A percentile compares a stretch with the other conserved stretches of the same genome.
phyloP scores from a whole-genome alignment of 2,113 vertebrate species.

The Dicrurus megarhynchus region DNA sequence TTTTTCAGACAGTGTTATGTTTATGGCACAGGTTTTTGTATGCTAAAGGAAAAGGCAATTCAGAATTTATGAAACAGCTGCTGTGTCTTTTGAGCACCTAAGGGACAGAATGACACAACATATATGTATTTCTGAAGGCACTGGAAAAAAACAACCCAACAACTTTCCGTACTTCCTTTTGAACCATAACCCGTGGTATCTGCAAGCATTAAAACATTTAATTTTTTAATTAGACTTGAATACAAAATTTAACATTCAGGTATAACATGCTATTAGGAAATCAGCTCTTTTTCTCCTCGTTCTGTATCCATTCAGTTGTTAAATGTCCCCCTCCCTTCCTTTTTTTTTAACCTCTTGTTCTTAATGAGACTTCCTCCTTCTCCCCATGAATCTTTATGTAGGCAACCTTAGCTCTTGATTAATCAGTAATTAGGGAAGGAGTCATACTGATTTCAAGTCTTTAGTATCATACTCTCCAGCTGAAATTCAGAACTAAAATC shows the following conservation, averaged over 20 bases:
- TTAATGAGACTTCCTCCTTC: slow-evolving; percentile 72
- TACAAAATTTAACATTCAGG: neutral
- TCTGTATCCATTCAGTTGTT: slow-evolving; percentile 6
- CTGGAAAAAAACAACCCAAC: neutral
- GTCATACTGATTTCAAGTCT: slow-evolving; percentile 58
- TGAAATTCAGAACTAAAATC: slow-evolving; percentile 34
- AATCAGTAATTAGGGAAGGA: slow-evolving; percentile 71
- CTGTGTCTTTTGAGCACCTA: slow-evolving; percentile 28
- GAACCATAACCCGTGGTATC: neutral
- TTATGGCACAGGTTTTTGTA: slow-evolving; percentile 23
- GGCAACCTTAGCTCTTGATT: slow-evolving; percentile 67
- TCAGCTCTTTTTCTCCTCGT: neutral
- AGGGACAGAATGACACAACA: slow-evolving; percentile 32
- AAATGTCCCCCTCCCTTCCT: neutral
- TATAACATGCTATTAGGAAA: slow-evolving; percentile 1
- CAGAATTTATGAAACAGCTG: slow-evolving; percentile 52
- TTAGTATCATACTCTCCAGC: slow-evolving; percentile 34
- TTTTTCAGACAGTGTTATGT: slow-evolving; percentile 47
- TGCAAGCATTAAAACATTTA: neutral
- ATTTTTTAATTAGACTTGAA: slow-evolving; percentile 37
- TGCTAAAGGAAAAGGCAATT: slow-evolving; percentile 49
- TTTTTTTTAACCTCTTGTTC: slow-evolving; percentile 54
- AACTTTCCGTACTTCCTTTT: slow-evolving; percentile 8
- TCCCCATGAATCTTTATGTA: slow-evolving; percentile 62
- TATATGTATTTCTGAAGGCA: slow-evolving; percentile 19